Conservation (phyloP, 2,888 invertebrate genomes). For the Nemotelus nigrinus region DNA sequence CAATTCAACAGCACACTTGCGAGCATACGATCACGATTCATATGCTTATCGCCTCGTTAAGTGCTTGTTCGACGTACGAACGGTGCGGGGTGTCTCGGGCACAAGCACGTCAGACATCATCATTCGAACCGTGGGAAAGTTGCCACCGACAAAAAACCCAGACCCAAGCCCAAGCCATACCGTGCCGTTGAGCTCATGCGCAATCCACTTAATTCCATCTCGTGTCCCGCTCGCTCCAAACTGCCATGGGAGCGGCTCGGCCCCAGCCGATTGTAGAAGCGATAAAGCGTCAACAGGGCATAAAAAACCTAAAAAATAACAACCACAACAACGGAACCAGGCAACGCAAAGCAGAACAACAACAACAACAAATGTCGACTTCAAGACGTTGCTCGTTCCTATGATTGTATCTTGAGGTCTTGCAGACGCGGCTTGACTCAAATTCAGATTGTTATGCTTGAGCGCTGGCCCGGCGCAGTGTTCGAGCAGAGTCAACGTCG, state of each 20-base stretch:
- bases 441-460: not conserved
- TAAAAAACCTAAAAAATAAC: constrained; percentile 25
- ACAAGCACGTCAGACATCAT: constrained; percentile 44
- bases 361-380: not conserved
- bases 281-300: constrained; percentile 27
- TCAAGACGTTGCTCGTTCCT: not conserved
- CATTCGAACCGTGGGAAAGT: constrained; percentile 44
- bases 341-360: not conserved
- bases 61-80: not conserved
- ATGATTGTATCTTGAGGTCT: not conserved
- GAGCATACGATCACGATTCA: constrained; percentile 31
- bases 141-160: constrained; percentile 42
- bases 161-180: too few relatives aligned
- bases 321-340: not conserved
- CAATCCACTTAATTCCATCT: constrained; percentile 41
- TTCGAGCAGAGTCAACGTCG: not conserved
- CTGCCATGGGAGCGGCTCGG: not conserved
- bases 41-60: constrained; percentile 34
- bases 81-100: constrained; percentile 41
- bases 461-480: too few relatives aligned
- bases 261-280: constrained; percentile 17
- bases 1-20: not conserved
- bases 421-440: not conserved
- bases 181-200: constrained; percentile 31
- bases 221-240: constrained; percentile 31